These are phyloP conservation scores for Eubasilissa splendida DNA, from an alignment of 2,888 invertebrate genomes.

Conservation along the genomic window DNA sequence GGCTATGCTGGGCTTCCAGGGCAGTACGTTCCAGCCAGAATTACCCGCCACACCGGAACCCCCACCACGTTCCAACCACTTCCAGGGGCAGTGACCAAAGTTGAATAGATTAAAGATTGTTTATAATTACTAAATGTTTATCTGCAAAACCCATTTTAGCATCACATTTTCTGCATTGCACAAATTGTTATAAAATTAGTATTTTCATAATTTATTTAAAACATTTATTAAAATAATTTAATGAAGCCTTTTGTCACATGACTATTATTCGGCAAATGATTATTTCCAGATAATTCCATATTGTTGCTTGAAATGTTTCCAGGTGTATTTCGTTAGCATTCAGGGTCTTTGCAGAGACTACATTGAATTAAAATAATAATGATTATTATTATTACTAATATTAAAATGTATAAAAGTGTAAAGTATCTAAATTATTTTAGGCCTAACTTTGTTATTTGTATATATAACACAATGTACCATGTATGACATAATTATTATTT, in stretches of 20 bases:
- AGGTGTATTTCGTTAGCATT: background rate
- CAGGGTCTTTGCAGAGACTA: background rate
- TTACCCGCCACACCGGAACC: slow-evolving; percentile 70
- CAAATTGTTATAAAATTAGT: too few relatives aligned
- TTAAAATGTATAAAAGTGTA: slow-evolving; percentile 6
- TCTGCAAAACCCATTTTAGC: too few relatives aligned
- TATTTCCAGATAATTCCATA: background rate
- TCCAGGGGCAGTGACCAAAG: slow-evolving; percentile 48
- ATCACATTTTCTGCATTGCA: too few relatives aligned
- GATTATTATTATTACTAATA: too few relatives aligned
- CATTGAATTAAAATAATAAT: background rate
- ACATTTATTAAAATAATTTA: too few relatives aligned
- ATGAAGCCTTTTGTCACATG: too few relatives aligned
- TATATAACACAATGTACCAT: slow-evolving; percentile 11
- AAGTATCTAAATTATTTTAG: slow-evolving; percentile 19
- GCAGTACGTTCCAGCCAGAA: slow-evolving; percentile 82
- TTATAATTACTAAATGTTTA: too few relatives aligned
- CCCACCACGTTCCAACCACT: slow-evolving; percentile 64
- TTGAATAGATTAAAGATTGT: background rate
- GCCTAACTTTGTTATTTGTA: slow-evolving; percentile 13
- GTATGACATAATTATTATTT: slow-evolving; percentile 11
- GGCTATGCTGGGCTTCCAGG: slow-evolving; percentile 72
- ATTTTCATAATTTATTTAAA: too few relatives aligned
- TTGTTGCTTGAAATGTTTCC: too few relatives aligned
- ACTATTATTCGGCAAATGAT: background rate